Conservation (phyloP, 2,113 vertebrate species). For the Eubucco bourcierii region DNA sequence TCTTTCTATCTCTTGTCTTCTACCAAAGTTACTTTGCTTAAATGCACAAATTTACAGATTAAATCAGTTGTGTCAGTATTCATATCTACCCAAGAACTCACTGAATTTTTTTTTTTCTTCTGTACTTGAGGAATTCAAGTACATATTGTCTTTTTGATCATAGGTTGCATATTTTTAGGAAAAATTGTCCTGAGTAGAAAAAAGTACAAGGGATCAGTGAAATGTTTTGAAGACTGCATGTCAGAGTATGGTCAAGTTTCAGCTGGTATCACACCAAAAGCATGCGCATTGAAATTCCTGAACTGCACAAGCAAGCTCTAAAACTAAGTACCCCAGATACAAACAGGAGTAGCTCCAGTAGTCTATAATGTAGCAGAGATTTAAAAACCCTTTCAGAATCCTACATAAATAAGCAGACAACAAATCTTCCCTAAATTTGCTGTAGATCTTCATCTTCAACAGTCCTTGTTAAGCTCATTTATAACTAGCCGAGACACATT, state of each 20-base stretch:
- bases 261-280: not conserved
- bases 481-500: not conserved
- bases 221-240: not conserved
- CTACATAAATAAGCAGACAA: not conserved
- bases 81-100: not conserved
- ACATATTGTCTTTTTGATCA: not conserved
- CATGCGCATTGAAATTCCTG: not conserved
- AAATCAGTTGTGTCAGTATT: not conserved
- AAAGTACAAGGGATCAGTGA: not conserved
- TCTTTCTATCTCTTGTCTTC: not conserved
- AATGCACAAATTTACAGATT: not conserved
- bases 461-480: not conserved
- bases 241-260: not conserved
- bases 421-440: not conserved
- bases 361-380: not conserved
- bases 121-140: not conserved
- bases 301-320: not conserved
- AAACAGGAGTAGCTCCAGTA: not conserved
- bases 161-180: not conserved
- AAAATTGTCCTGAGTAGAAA: constrained; percentile 32
- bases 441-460: not conserved
- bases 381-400: not conserved
- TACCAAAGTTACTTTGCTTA: not conserved
- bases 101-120: not conserved
- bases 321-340: not conserved